Percentiles rank a stretch among this genome's conserved stretches.
Evolutionary conservation across 2,888 invertebrate genomes (phyloP).

Genomic region (Schizaphis graminum): DNA sequence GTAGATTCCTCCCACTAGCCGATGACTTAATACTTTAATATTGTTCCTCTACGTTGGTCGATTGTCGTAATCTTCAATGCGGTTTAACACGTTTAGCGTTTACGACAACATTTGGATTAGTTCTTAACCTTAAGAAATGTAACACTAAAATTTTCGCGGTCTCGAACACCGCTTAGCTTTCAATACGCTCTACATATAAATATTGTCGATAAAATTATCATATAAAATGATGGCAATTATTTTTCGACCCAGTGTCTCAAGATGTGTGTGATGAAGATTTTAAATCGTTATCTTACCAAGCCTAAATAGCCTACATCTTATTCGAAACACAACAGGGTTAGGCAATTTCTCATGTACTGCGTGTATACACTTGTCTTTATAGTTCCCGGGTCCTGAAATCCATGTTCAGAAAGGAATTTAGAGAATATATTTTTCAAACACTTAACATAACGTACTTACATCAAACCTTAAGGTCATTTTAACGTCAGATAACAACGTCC

Average conservation of each 20-base stretch:
- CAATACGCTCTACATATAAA: neutral
- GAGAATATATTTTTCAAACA: neutral
- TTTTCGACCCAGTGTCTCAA: neutral
- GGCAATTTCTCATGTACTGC: neutral
- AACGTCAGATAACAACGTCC: neutral
- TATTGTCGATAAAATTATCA: neutral
- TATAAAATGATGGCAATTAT: neutral
- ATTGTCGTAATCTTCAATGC: constrained; percentile 80
- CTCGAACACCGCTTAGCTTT: neutral
- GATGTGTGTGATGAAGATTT: neutral
- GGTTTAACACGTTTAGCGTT: neutral
- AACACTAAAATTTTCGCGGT: neutral
- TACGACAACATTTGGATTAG: neutral
- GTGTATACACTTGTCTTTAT: neutral
- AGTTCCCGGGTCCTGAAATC: neutral
- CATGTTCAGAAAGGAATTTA: neutral
- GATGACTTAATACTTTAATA: constrained; percentile 94
- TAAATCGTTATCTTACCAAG: neutral
- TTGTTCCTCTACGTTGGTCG: constrained; percentile 90
- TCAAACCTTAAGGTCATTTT: neutral
- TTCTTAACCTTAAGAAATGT: neutral
- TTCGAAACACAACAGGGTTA: neutral
- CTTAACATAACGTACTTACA: neutral
- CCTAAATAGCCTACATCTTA: neutral
- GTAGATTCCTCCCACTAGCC: constrained; percentile 86